Evolutionary conservation across 2,797 vertebrate species (phyloP), one percentile per base, ranked within the genome.

Genomic region (Sitta carolinensis): DNA sequence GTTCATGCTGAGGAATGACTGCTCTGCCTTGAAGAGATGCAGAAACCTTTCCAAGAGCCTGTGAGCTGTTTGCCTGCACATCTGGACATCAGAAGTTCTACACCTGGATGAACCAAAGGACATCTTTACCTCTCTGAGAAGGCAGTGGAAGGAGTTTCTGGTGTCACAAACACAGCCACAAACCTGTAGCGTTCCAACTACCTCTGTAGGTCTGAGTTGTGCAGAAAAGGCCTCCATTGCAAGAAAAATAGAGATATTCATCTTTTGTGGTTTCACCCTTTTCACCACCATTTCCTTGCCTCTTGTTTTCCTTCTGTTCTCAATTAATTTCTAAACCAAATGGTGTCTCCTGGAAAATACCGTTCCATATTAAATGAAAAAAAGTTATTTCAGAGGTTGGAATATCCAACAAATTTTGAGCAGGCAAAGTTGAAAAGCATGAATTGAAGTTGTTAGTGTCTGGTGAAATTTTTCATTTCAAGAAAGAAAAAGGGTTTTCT

Each of bases 41-140:
- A 69, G 17, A 21, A 23, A 11, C 3, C 3, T 74, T 85, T 87
- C 29, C 43, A 45, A n/a, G 59, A 30, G 32, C 21, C 17, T 40
- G 15, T 30, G 38, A 57, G 11, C 6, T 61, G 7, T 32, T 77
- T n/a, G 12, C 34, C 12, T 87, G 48, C 3, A 7, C 1, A 0
- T 45, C 43, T 40, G 30, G 59, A 34, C 8, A 3, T 8, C 6
- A n/a, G 23, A 26, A 55, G 5, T 21, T 82, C 42, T 63, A 3
- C 10, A 16, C 48, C 40, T 26, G 32, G 36, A 20, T 26, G n/a
- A 58, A 11, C 9, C 5, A 43, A 43, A 76, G 45, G 29, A 38
- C 18, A 20, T 1, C 7, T 54, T 67, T 26, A 15, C 14, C 18
- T 45, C 22, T 17, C 40, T 26, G 5, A 45, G 43, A 58, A 64